phyloP scores from a whole-genome alignment of 2,888 invertebrate species.

The Cheilosia vernalis region DNA sequence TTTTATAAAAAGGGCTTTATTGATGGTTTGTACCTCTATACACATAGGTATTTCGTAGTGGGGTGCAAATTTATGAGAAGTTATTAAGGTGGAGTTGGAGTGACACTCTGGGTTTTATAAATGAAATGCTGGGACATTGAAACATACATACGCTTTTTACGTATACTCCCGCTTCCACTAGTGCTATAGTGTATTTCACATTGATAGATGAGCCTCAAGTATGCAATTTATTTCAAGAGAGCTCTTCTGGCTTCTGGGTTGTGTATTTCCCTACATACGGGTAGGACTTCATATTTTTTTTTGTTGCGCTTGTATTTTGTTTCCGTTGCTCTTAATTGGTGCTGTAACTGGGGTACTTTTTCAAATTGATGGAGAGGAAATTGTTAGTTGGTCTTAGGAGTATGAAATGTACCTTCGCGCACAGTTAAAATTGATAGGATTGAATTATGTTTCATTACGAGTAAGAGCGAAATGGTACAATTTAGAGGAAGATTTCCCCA shows the following conservation, averaged over 20 bases:
- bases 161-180: neutral
- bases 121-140: conserved; percentile 27
- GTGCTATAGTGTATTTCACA: conserved; percentile 34
- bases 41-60: conserved; percentile 23
- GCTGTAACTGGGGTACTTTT: conserved; percentile 12
- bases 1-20: conserved; percentile 26
- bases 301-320: conserved; percentile 10
- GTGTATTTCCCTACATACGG: conserved; percentile 1
- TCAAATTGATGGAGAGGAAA: neutral
- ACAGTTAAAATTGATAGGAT: conserved; percentile 1
- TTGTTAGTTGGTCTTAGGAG: neutral
- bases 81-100: conserved; percentile 67
- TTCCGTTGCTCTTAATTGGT: conserved; percentile 61
- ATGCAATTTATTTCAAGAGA: conserved; percentile 67
- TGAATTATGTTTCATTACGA: conserved; percentile 16
- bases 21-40: neutral
- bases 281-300: neutral
- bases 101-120: conserved; percentile 58
- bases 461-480: neutral
- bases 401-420: neutral
- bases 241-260: conserved; percentile 43
- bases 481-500: no score
- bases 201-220: conserved; percentile 71
- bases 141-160: neutral
- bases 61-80: conserved; percentile 59